These are phyloP conservation scores for Linepithema humile DNA, from an alignment of 1,140 invertebrate species.

Conservation along the genomic window DNA sequence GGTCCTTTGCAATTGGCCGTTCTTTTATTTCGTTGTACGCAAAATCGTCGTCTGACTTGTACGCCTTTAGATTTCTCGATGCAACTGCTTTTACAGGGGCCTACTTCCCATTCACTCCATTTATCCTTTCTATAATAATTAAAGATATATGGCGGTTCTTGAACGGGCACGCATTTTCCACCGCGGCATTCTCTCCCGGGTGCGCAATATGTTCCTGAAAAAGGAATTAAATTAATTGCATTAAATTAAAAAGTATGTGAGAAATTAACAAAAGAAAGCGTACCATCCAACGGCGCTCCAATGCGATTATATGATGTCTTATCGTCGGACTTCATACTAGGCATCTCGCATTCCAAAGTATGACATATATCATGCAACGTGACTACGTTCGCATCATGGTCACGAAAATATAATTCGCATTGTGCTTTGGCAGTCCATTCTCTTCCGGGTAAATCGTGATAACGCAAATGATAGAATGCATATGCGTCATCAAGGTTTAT, in stretches of 20 bases:
- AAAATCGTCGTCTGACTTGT: constrained; percentile 84
- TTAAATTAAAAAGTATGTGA: neutral
- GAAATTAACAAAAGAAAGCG: constrained; percentile 70
- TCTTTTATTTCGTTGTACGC: constrained; percentile 84
- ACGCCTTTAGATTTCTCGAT: constrained; percentile 87
- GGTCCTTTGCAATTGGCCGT: constrained; percentile 86
- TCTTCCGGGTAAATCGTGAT: constrained; percentile 87
- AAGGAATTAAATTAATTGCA: neutral
- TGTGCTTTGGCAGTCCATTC: constrained; percentile 89
- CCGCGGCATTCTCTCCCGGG: constrained; percentile 89
- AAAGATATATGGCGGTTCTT: neutral
- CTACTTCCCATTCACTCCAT: constrained; percentile 88
- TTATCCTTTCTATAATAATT: constrained; percentile 71
- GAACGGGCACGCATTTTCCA: constrained; percentile 85
- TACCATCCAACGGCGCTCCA: constrained; percentile 94
- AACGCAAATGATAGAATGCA: constrained; percentile 87
- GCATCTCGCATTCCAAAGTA: constrained; percentile 91
- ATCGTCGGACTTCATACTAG: constrained; percentile 89
- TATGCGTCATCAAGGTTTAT: constrained; percentile 85
- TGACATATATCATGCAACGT: constrained; percentile 88
- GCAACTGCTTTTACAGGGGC: constrained; percentile 88
- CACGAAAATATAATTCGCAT: constrained; percentile 89
- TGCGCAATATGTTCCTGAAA: constrained; percentile 85
- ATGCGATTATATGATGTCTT: constrained; percentile 90
- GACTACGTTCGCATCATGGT: constrained; percentile 88